A percentile compares a stretch with the other conserved stretches of the same genome.
phyloP scores from a whole-genome alignment of 2,797 vertebrate species.

The Heteromormyrus szaboi region DNA sequence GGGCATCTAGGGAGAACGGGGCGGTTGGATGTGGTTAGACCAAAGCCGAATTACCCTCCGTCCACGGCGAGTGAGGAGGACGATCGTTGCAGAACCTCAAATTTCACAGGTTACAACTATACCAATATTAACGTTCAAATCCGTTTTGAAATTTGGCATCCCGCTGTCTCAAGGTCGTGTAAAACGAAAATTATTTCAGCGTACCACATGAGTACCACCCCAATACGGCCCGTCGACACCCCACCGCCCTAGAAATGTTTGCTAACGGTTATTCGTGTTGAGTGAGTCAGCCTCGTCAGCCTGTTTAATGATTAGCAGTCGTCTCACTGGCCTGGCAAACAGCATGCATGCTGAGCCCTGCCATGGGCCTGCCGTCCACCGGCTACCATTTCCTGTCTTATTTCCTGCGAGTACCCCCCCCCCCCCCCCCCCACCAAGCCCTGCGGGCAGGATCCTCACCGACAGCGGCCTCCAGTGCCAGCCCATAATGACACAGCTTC shows the following conservation, averaged over 20 bases:
- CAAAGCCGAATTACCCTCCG: neutral
- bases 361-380: neutral
- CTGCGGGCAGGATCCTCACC: neutral
- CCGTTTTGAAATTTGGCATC: neutral
- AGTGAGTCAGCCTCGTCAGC: neutral
- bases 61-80: neutral
- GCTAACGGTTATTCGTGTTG: neutral
- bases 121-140: neutral
- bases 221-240: neutral
- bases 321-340: neutral
- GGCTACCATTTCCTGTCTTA: no score
- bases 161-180: neutral
- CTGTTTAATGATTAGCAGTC: neutral
- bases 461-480: neutral
- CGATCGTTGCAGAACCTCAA: neutral
- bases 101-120: neutral
- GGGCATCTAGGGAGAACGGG: conserved; percentile 64
- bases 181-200: neutral
- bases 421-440: no score
- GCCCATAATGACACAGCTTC: neutral
- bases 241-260: neutral
- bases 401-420: neutral
- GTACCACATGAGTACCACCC: neutral
- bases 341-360: neutral
- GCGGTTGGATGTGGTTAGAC: neutral